These are phyloP conservation scores for Crenuchus spilurus DNA, from an alignment of 2,797 vertebrate genomes.

Conservation along the genomic window DNA sequence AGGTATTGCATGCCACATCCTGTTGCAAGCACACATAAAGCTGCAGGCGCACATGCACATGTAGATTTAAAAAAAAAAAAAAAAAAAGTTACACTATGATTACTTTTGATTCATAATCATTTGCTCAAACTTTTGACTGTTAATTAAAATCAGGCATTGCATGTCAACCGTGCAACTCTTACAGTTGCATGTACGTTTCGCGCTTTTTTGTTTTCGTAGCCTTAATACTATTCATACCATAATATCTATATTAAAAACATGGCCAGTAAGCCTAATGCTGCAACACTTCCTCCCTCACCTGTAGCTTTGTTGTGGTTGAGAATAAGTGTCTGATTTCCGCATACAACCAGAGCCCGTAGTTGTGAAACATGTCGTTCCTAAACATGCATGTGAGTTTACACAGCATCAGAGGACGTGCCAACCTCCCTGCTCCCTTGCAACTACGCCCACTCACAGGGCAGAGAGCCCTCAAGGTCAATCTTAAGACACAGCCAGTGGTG, in stretches of 20 bases:
- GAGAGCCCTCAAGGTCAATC: conserved; percentile 60
- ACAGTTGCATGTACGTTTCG: background rate
- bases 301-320: conserved; percentile 43
- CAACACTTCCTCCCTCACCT: conserved; percentile 46
- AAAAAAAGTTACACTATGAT: conserved; percentile 65
- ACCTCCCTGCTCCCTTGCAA: conserved; percentile 33
- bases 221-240: conserved; percentile 38
- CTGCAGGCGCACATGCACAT: conserved; percentile 46
- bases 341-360: background rate
- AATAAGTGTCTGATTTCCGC: conserved; percentile 38
- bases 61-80: conserved; percentile 67
- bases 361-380: background rate
- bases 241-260: conserved; percentile 17
- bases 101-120: background rate
- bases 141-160: conserved; percentile 3
- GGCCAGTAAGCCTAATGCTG: conserved; percentile 19
- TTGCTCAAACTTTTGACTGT: background rate
- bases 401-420: conserved; percentile 34
- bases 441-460: conserved; percentile 32
- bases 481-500: conserved; percentile 41
- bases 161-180: conserved; percentile 12
- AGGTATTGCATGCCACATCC: conserved; percentile 76
- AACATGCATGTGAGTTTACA: conserved; percentile 30
- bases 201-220: background rate
- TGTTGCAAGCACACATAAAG: conserved; percentile 63